Evolutionary conservation across 2,888 invertebrate species (phyloP).

Genomic region (Ischnus inquisitorius): DNA sequence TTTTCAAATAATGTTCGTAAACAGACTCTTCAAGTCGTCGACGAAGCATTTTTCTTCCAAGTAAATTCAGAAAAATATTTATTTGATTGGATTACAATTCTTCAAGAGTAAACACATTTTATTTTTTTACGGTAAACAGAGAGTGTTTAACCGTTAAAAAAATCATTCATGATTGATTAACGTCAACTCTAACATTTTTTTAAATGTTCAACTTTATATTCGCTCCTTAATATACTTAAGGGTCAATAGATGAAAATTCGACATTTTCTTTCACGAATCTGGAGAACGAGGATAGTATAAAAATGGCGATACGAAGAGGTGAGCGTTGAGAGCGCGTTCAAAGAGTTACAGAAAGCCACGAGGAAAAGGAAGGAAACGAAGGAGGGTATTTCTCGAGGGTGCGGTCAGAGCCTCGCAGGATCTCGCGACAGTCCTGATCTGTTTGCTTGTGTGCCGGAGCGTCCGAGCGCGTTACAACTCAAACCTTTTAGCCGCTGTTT

Average conservation of each 20-base stretch:
- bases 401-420: conserved; percentile 63
- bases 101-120: too few relatives aligned
- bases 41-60: too few relatives aligned
- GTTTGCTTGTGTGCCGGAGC: conserved; percentile 81
- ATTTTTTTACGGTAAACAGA: too few relatives aligned
- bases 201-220: too few relatives aligned
- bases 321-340: background rate
- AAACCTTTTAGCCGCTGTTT: conserved; percentile 85
- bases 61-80: too few relatives aligned
- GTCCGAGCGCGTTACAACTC: conserved; percentile 84
- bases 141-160: too few relatives aligned
- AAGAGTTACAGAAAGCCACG: conserved; percentile 17
- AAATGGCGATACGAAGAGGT: conserved; percentile 66
- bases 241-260: background rate
- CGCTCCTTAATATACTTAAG: too few relatives aligned
- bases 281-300: conserved; percentile 3
- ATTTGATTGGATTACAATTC: too few relatives aligned
- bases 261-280: background rate
- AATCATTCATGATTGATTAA: too few relatives aligned
- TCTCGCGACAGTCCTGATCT: conserved; percentile 79
- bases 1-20: too few relatives aligned
- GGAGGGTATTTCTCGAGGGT: conserved; percentile 36
- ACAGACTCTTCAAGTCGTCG: too few relatives aligned
- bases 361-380: conserved; percentile 1
- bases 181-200: too few relatives aligned